Base-by-base conservation (phyloP, 2,888 invertebrate genomes). In the Octonoba sinensis region DNA sequence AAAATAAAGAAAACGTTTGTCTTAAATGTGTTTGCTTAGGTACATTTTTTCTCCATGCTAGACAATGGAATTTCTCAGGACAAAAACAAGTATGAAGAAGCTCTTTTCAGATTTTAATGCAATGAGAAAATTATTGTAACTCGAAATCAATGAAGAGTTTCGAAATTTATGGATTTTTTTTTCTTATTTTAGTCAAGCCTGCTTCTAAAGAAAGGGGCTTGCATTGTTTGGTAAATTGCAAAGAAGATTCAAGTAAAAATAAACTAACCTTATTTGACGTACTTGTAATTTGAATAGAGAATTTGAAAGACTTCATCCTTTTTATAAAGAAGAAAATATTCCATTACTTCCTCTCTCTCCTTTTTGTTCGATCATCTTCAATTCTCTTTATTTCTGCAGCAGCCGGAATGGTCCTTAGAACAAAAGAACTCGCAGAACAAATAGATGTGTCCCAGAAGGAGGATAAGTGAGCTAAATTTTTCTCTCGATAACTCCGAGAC, bases 381-480 rank as follows among this genome's bases (percentile, higher is more conserved):
- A 51, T 51, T 51, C 51, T 1, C 51, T 51, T 51, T 51, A 51
- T 51, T 51, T 13, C 18, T 18, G n/a, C 6, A 51, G 51, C 18
- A 18, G n/a, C 18, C 18, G 3, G 51, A 51, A 51, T n/a, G 51
- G 3, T n/a, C n/a, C 51, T 51, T 3, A 18, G n/a, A 51, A 51
- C 51, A 51, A 51, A 51, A 51, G 51, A 51, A 16, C 16, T n/a
- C 4, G 51, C 51, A 3, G 51, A 51, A 51, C 51, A 51, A 51
- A 51, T 51, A 51, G 51, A 51, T 16, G 11, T 51, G 51, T 51
- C 51, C 18, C 18, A 51, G 51, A 51, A 51, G 18, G 18, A 51
- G 51, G 51, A 51, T 51, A 51, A 51, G 6, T 51, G 51, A 51
- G 51, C 51, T n/a, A 51, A 51, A 51, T 51, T n/a, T 51, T 51